Evolutionary conservation across 2,888 invertebrate genomes (phyloP).

Genomic region (Protophormia terraenovae): DNA sequence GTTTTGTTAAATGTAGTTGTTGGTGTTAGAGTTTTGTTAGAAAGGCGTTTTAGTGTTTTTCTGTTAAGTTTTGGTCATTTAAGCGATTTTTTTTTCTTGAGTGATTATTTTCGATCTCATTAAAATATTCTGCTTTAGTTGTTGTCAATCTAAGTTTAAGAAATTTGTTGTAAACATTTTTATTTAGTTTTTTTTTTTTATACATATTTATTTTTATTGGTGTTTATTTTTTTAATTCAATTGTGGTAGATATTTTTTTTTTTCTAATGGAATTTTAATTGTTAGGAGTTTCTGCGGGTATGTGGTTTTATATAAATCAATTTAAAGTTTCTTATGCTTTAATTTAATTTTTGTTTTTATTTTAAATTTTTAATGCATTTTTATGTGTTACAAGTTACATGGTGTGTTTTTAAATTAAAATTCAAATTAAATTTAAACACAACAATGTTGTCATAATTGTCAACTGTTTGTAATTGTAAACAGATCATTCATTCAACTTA

Average conservation of each 20-base stretch:
- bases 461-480: neutral
- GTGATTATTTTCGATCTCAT: conserved; percentile 35
- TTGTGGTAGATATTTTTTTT: conserved; percentile 15
- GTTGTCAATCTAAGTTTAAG: neutral
- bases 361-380: neutral
- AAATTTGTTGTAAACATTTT: conserved; percentile 48
- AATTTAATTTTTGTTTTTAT: neutral
- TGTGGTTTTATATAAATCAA: conserved; percentile 38
- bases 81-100: conserved; percentile 13
- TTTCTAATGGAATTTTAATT: conserved; percentile 49
- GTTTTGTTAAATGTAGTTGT: neutral
- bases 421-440: conserved; percentile 44
- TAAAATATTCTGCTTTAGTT: conserved; percentile 64
- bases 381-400: neutral
- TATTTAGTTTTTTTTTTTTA: neutral
- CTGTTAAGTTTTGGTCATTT: neutral
- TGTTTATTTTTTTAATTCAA: neutral
- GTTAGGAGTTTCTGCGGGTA: neutral
- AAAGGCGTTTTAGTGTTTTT: conserved; percentile 52
- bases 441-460: conserved; percentile 44
- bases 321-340: conserved; percentile 1
- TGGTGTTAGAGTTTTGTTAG: neutral
- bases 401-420: conserved; percentile 22
- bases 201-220: neutral
- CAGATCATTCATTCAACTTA: neutral